Conservation (phyloP, 2,113 vertebrate genomes). For the Spheniscus mendiculus region DNA sequence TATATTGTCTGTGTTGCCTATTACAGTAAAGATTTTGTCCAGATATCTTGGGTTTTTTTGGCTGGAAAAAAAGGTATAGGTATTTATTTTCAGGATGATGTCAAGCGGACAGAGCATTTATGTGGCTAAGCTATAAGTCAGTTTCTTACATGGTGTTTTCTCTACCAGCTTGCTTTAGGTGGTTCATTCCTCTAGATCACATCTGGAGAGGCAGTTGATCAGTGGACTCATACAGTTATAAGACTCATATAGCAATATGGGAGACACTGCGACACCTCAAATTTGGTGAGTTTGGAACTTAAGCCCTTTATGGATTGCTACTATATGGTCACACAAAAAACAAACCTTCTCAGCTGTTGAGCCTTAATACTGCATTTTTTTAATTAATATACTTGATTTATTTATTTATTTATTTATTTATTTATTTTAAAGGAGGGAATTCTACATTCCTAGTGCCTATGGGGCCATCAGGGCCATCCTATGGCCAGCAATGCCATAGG, state of each 20-base stretch:
- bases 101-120: not conserved
- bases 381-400: no score
- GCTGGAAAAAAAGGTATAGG: not conserved
- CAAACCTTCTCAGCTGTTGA: not conserved
- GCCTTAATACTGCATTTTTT: not conserved
- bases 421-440: not conserved
- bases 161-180: not conserved
- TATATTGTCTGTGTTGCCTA: not conserved
- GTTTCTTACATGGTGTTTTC: not conserved
- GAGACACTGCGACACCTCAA: not conserved
- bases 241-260: accelerated
- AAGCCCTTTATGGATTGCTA: not conserved
- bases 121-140: not conserved
- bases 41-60: accelerated
- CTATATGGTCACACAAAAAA: not conserved
- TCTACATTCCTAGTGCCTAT: not conserved
- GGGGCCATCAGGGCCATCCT: no score
- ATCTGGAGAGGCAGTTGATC: not conserved
- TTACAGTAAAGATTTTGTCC: not conserved
- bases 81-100: not conserved
- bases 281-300: not conserved
- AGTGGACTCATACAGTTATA: not conserved
- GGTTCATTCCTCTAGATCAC: not conserved
- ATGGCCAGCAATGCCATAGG: not conserved
- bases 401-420: not conserved